Evolutionary conservation across 2,113 vertebrate species (phyloP).

Genomic region (Myocastor coypus): DNA sequence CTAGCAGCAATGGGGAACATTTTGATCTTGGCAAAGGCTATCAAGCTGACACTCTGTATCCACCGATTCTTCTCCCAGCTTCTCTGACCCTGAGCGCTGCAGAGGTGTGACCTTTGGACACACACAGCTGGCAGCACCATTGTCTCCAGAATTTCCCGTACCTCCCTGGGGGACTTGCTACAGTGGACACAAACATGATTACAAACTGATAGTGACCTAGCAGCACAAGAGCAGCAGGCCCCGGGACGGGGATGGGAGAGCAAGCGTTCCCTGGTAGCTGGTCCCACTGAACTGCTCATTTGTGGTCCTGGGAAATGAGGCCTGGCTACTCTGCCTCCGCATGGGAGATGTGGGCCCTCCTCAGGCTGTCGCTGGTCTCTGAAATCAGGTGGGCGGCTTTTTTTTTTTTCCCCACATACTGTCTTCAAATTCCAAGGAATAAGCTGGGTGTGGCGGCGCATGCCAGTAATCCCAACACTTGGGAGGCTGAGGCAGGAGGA

Average conservation of each 20-base stretch:
- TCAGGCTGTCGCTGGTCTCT: not conserved
- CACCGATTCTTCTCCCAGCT: slow-evolving; percentile 49
- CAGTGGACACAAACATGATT: slow-evolving; percentile 68
- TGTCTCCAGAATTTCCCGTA: not conserved
- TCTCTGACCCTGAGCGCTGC: slow-evolving; percentile 22
- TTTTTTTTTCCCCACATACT: too few species aligned
- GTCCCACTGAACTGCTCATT: not conserved
- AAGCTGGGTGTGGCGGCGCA: too few species aligned
- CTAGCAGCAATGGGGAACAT: slow-evolving; percentile 70
- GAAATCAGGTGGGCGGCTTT: not conserved
- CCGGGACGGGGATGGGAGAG: not conserved
- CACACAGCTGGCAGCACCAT: not conserved
- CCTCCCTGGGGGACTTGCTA: slow-evolving; percentile 33
- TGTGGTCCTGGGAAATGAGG: not conserved
- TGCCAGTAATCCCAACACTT: too few species aligned
- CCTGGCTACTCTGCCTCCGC: not conserved
- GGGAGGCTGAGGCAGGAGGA: too few species aligned
- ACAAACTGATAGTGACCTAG: slow-evolving; percentile 48
- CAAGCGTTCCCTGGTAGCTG: not conserved
- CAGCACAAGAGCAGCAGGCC: slow-evolving; percentile 47
- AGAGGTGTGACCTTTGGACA: slow-evolving; percentile 29
- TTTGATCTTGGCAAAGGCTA: slow-evolving; percentile 70
- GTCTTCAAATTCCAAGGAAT: too few species aligned
- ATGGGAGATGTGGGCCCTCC: not conserved
- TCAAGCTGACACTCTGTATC: not conserved